Evolutionary conservation across 1,140 invertebrate species (phyloP).

Genomic region (Dryas iulia): DNA sequence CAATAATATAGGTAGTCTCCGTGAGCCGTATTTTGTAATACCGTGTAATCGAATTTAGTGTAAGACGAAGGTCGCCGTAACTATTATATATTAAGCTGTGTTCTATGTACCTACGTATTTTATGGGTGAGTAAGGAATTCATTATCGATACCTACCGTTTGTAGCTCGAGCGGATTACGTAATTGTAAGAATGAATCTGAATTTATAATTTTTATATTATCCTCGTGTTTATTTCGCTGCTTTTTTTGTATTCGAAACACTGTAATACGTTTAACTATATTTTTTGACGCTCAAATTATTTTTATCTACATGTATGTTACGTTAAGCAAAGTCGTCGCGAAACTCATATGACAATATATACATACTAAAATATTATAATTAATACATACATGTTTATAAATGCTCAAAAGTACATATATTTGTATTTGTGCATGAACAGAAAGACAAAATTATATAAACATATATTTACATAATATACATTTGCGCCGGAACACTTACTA

Average conservation of each 20-base stretch:
- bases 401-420: slow-evolving; percentile 7
- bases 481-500: background rate
- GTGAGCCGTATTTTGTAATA: slow-evolving; percentile 29
- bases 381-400: background rate
- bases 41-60: slow-evolving; percentile 31
- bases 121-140: slow-evolving; percentile 66
- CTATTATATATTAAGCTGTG: slow-evolving; percentile 44
- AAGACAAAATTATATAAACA: slow-evolving; percentile 1
- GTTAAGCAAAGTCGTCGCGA: slow-evolving; percentile 9
- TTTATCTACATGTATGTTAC: slow-evolving; percentile 27
- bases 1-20: slow-evolving; percentile 36
- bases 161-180: slow-evolving; percentile 62
- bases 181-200: slow-evolving; percentile 65
- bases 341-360: slow-evolving; percentile 17
- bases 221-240: slow-evolving; percentile 52
- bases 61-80: slow-evolving; percentile 9
- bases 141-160: slow-evolving; percentile 57
- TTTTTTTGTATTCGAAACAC: slow-evolving; percentile 45
- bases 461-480: background rate
- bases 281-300: slow-evolving; percentile 31
- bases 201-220: slow-evolving; percentile 67
- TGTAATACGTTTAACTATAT: slow-evolving; percentile 48
- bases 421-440: background rate
- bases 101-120: slow-evolving; percentile 53
- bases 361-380: slow-evolving; percentile 4